Conservation (phyloP, 2,113 vertebrate species). For the Psittacus erithacus region DNA sequence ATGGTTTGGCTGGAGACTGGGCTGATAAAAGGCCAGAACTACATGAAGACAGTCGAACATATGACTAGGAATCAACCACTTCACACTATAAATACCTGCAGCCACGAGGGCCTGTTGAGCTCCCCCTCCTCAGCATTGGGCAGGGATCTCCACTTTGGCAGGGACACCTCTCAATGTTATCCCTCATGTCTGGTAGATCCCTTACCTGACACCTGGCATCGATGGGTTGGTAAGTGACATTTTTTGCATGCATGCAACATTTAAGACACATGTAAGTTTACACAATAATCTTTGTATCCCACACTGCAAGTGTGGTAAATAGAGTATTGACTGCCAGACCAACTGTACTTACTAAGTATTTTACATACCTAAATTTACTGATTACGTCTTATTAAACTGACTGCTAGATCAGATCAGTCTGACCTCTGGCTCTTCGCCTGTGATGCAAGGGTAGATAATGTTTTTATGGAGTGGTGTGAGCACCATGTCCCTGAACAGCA, state of each 20-base stretch:
- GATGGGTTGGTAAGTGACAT: not conserved
- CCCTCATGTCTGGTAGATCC: not conserved
- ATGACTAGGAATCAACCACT: not conserved
- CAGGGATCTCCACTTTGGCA: no score
- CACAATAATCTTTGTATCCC: not conserved
- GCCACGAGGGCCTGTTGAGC: not conserved
- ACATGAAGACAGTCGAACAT: not conserved
- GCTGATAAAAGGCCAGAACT: not conserved
- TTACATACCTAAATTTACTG: not conserved
- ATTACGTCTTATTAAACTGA: not conserved
- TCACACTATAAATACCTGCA: not conserved
- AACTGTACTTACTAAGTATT: not conserved
- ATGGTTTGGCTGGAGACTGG: not conserved
- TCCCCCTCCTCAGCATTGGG: not conserved
- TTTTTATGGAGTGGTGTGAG: not conserved
- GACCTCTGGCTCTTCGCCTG: not conserved
- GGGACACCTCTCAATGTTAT: not conserved
- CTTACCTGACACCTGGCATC: not conserved
- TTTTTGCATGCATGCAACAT: not conserved
- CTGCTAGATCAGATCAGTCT: not conserved
- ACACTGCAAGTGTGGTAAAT: not conserved
- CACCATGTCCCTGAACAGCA: not conserved
- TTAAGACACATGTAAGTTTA: fast-evolving
- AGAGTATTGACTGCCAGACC: not conserved
- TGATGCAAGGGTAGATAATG: not conserved